Evolutionary conservation across 2,888 invertebrate species (phyloP).

Genomic region (Hemithea aestivaria): DNA sequence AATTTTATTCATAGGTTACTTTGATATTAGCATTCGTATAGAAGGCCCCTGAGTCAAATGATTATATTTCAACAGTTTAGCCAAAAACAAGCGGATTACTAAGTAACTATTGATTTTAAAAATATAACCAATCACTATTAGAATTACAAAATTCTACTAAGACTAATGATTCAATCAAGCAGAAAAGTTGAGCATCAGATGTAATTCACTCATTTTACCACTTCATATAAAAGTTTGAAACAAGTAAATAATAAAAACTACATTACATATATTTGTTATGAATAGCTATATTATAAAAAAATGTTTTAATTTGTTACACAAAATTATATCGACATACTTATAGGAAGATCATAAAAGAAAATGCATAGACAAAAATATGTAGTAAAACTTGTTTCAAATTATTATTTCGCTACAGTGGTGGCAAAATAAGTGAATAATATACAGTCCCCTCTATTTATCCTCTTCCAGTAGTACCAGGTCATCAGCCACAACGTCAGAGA

Average conservation of each 20-base stretch:
- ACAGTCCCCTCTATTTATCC: constrained; percentile 71
- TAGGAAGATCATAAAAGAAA: too few relatives aligned
- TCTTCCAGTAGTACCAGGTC: constrained; percentile 92
- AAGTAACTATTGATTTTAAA: constrained; percentile 30
- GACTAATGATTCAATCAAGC: constrained; percentile 57
- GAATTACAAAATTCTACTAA: constrained; percentile 45
- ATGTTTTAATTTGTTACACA: too few relatives aligned
- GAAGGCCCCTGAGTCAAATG: too few relatives aligned
- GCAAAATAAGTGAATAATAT: constrained; percentile 62
- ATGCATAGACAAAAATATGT: too few relatives aligned
- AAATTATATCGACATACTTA: too few relatives aligned
- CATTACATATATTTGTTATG: background rate
- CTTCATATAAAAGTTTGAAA: constrained; percentile 65
- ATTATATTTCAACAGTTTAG: constrained; percentile 45
- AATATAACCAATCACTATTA: constrained; percentile 29
- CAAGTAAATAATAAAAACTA: constrained; percentile 20
- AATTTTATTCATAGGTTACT: too few relatives aligned
- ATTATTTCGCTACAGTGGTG: constrained; percentile 45
- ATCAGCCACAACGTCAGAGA: constrained; percentile 96
- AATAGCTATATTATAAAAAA: too few relatives aligned
- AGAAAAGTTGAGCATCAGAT: constrained; percentile 72
- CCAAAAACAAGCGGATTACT: constrained; percentile 53
- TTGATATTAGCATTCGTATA: too few relatives aligned
- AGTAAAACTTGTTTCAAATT: constrained; percentile 53
- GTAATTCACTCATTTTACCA: constrained; percentile 60